Evolutionary conservation across 2,888 invertebrate species (phyloP).

Genomic region (Bugula neritina): DNA sequence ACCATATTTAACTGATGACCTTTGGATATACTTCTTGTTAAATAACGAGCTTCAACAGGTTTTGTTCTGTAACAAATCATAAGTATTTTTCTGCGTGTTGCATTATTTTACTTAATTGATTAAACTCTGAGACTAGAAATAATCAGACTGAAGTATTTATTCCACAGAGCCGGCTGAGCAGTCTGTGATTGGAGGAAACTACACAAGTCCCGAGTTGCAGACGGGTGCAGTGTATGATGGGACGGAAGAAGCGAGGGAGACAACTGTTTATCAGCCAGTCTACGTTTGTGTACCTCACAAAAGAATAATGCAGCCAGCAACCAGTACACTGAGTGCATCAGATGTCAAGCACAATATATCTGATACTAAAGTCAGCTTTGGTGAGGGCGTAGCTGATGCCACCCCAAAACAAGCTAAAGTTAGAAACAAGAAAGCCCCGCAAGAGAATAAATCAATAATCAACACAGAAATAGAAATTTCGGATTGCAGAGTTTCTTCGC

Average conservation of each 20-base stretch:
- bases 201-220: conserved; percentile 71
- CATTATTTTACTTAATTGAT: too few species aligned
- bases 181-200: conserved; percentile 70
- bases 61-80: too few species aligned
- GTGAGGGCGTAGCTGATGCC: background rate
- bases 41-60: too few species aligned
- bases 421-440: background rate
- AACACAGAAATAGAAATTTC: background rate
- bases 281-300: conserved; percentile 48
- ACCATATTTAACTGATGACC: too few species aligned
- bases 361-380: background rate
- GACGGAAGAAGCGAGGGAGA: conserved; percentile 58
- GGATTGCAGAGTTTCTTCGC: conserved; percentile 1
- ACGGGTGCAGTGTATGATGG: conserved; percentile 73
- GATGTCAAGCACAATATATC: background rate
- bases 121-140: too few species aligned
- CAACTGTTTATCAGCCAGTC: conserved; percentile 37
- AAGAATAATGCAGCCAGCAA: conserved; percentile 27
- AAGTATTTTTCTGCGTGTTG: too few species aligned
- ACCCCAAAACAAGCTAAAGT: background rate
- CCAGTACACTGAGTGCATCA: too few species aligned
- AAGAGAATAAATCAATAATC: background rate
- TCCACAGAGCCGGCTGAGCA: conserved; percentile 1
- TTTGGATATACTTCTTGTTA: too few species aligned
- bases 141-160: too few species aligned